Conservation (phyloP, 2,888 invertebrate genomes). For the Sarcophaga subvicina region DNA sequence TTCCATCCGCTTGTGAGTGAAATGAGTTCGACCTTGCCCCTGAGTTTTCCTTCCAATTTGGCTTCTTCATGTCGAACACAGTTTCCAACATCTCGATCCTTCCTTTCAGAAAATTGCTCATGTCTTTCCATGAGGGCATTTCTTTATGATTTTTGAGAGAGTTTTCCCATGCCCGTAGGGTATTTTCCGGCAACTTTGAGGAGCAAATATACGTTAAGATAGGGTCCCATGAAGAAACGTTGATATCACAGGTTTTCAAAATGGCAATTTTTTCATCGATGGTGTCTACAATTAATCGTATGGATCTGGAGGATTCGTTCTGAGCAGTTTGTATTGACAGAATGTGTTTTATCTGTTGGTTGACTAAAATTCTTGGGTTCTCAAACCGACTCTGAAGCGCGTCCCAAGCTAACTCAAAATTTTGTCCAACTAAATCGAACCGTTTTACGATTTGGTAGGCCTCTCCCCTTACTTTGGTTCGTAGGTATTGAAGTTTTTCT, state of each 20-base stretch:
- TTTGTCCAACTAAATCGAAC: not conserved
- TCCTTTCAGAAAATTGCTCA: too few species aligned
- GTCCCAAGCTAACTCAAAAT: conserved; percentile 4
- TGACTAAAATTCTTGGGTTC: not conserved
- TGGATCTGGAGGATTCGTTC: not conserved
- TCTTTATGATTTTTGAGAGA: too few species aligned
- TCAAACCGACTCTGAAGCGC: not conserved
- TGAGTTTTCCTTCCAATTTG: not conserved
- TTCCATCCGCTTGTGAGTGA: not conserved
- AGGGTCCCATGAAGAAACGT: too few species aligned
- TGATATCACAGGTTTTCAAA: too few species aligned
- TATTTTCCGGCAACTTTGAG: too few species aligned
- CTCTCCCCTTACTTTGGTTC: not conserved
- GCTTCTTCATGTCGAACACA: not conserved
- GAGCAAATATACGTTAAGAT: too few species aligned
- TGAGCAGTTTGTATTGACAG: not conserved
- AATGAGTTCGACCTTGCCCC: not conserved
- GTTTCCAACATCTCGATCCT: too few species aligned
- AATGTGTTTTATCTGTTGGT: not conserved
- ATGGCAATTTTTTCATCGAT: too few species aligned
- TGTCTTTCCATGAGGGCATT: too few species aligned
- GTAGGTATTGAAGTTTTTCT: not conserved
- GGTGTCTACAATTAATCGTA: too few species aligned
- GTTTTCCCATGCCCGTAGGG: too few species aligned
- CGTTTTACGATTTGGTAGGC: not conserved